Evolutionary conservation across 2,888 invertebrate genomes (phyloP).

Genomic region (Dione juno): DNA sequence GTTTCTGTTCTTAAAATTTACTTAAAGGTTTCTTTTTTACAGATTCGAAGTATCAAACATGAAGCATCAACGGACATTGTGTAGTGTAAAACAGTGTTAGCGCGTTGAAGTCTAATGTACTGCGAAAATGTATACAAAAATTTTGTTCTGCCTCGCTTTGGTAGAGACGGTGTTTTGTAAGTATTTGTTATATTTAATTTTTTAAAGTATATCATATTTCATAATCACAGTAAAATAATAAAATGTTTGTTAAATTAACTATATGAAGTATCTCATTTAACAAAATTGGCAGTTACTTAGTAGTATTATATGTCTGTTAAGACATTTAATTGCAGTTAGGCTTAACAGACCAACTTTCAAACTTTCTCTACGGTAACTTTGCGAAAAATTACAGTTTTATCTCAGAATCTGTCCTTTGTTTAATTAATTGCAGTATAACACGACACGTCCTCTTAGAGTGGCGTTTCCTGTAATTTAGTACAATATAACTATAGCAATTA

Average conservation of each 20-base stretch:
- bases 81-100: slow-evolving; percentile 26
- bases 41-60: slow-evolving; percentile 23
- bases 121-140: slow-evolving; percentile 35
- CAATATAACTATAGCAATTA: not conserved
- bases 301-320: slow-evolving; percentile 6
- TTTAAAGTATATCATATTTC: too few relatives aligned
- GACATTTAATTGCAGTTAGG: slow-evolving; percentile 27
- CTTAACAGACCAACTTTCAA: slow-evolving; percentile 40
- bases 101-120: slow-evolving; percentile 37
- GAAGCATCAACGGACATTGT: slow-evolving; percentile 29
- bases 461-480: slow-evolving; percentile 9
- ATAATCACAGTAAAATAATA: not conserved
- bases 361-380: slow-evolving; percentile 45
- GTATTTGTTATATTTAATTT: slow-evolving; percentile 12
- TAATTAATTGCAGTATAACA: slow-evolving; percentile 6
- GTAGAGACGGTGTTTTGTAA: slow-evolving; percentile 36
- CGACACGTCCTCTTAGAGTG: not conserved
- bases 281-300: not conserved
- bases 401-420: slow-evolving; percentile 37
- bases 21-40: slow-evolving; percentile 8
- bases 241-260: not conserved
- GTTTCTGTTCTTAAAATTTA: not conserved
- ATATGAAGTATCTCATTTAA: not conserved
- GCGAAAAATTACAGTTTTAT: slow-evolving; percentile 39
- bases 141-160: slow-evolving; percentile 24